Evolutionary conservation across 2,888 invertebrate genomes (phyloP).

Genomic region (Octonoba sinensis): DNA sequence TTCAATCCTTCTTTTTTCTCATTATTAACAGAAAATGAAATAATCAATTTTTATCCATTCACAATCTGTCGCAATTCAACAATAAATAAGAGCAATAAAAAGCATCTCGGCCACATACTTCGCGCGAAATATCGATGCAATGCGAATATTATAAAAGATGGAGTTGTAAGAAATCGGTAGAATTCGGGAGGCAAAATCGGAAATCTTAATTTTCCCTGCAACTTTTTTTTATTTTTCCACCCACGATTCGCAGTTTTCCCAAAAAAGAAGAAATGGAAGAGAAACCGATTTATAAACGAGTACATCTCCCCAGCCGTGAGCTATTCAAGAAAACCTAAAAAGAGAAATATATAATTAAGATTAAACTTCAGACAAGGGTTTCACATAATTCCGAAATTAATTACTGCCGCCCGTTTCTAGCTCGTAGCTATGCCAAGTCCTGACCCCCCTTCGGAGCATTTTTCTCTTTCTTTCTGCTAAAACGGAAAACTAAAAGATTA

Average conservation of each 20-base stretch:
- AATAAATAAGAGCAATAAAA: too few species aligned
- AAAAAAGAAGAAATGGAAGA: conserved; percentile 16
- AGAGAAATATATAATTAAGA: conserved; percentile 62
- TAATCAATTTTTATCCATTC: too few species aligned
- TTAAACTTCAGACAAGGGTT: conserved; percentile 57
- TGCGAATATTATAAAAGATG: too few species aligned
- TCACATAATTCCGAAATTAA: conserved; percentile 63
- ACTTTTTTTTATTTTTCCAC: conserved; percentile 14
- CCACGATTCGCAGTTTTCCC: neutral
- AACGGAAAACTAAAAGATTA: conserved; percentile 52
- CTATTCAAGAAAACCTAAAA: conserved; percentile 25
- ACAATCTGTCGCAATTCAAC: too few species aligned
- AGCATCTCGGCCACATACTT: too few species aligned
- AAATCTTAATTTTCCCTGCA: conserved; percentile 34
- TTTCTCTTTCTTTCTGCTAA: neutral
- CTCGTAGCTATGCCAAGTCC: conserved; percentile 1
- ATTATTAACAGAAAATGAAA: too few species aligned
- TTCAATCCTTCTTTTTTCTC: too few species aligned
- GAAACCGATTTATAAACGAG: conserved; percentile 53
- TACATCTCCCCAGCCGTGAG: conserved; percentile 9
- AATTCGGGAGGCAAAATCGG: too few species aligned
- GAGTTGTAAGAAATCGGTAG: too few species aligned
- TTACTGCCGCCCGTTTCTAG: conserved; percentile 36
- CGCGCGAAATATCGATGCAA: too few species aligned
- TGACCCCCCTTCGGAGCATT: conserved; percentile 1